phyloP scores from a whole-genome alignment of 2,113 vertebrate genomes.

The rabbit (Oryctolagus cuniculus) region mOryCun1.1 NC_091453.1:29908501-29909000 shows the following conservation, averaged over 20 bases:
- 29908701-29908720: background rate
- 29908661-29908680: background rate
- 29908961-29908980: slow-evolving; percentile 71
- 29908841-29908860: slow-evolving; percentile 52
- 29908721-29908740: background rate
- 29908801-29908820: background rate
- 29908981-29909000: slow-evolving; percentile 42
- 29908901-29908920: slow-evolving; percentile 46
- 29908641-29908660: slow-evolving; percentile 38
- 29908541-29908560: background rate
- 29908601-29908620: slow-evolving; percentile 45
- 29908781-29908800: background rate
- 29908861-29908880: slow-evolving; percentile 42
- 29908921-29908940: slow-evolving; percentile 61
- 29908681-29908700: background rate
- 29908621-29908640: background rate
- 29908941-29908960: slow-evolving; percentile 50
- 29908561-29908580: slow-evolving; percentile 24
- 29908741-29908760: slow-evolving; percentile 36
- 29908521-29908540: slow-evolving; percentile 16
- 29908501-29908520: slow-evolving; percentile 57
- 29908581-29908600: background rate
- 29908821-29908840: background rate
- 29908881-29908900: slow-evolving; percentile 37
- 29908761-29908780: background rate